Percentiles rank a stretch among this genome's conserved stretches.
These are phyloP conservation scores for Onychomys arenicola DNA, from an alignment of 2,797 vertebrate genomes.

Conservation along the genomic window DNA sequence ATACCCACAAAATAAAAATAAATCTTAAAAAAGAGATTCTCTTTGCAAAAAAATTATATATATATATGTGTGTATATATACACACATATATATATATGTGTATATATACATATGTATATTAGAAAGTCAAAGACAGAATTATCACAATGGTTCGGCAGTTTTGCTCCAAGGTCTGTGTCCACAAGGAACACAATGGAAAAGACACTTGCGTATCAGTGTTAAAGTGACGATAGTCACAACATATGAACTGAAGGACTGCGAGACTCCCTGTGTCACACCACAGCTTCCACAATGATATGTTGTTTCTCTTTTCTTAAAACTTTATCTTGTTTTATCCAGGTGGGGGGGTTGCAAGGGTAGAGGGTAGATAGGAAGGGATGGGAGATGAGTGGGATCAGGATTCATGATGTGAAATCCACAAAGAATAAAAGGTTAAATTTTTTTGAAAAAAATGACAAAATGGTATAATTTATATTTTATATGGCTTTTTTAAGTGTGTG, in stretches of 20 bases:
- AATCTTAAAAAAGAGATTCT: not conserved
- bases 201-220: not conserved
- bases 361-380: not conserved
- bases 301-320: not conserved
- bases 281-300: not conserved
- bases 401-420: not conserved
- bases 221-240: not conserved
- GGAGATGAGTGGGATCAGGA: not conserved
- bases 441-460: not conserved
- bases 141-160: not conserved
- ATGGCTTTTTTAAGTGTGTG: not conserved
- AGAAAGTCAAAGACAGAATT: not conserved
- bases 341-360: not conserved
- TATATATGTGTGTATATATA: no score
- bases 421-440: not conserved
- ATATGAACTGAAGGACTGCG: not conserved
- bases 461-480: not conserved
- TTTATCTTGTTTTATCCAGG: not conserved
- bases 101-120: not conserved
- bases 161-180: not conserved
- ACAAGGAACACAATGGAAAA: constrained; percentile 2
- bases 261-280: not conserved
- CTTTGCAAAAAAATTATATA: not conserved
- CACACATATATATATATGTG: no score
- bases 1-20: not conserved